Percentiles rank a stretch among this genome's conserved stretches.
phyloP scores from a whole-genome alignment of 2,888 invertebrate genomes.

The Steromphala cineraria region DNA sequence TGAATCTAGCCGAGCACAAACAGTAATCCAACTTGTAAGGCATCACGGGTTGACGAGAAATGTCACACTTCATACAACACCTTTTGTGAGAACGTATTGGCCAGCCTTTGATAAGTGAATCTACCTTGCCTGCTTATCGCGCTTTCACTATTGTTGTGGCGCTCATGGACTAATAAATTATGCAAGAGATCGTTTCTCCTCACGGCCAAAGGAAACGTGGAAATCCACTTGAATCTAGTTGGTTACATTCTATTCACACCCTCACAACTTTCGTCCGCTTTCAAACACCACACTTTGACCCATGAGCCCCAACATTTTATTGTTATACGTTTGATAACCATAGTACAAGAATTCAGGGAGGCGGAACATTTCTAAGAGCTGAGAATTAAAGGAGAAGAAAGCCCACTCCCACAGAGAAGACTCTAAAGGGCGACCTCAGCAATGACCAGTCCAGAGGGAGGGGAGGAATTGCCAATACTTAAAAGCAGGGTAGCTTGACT shows the following conservation, averaged over 20 bases:
- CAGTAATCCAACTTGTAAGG: background rate
- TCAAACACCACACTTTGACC: background rate
- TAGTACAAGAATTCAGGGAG: background rate
- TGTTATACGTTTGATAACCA: background rate
- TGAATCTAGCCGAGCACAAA: background rate
- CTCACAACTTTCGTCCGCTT: conserved; percentile 7
- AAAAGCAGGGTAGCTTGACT: background rate
- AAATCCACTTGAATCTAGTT: background rate
- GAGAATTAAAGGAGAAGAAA: conserved; percentile 1
- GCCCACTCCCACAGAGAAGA: background rate
- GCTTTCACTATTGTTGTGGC: background rate
- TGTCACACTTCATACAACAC: conserved; percentile 1
- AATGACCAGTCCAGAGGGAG: background rate
- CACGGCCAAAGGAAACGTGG: background rate
- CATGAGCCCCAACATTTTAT: background rate
- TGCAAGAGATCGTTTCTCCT: background rate
- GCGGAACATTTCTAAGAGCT: background rate
- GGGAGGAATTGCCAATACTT: background rate
- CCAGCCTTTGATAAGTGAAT: conserved; percentile 13
- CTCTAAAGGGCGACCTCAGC: background rate
- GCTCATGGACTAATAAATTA: conserved; percentile 11
- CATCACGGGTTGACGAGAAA: conserved; percentile 9
- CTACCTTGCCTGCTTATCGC: conserved; percentile 2
- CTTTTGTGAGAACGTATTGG: conserved; percentile 10
- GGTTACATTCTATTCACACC: background rate